These are phyloP conservation scores for Aporrectodea caliginosa DNA, from an alignment of 1,140 invertebrate species.

Conservation along the genomic window DNA sequence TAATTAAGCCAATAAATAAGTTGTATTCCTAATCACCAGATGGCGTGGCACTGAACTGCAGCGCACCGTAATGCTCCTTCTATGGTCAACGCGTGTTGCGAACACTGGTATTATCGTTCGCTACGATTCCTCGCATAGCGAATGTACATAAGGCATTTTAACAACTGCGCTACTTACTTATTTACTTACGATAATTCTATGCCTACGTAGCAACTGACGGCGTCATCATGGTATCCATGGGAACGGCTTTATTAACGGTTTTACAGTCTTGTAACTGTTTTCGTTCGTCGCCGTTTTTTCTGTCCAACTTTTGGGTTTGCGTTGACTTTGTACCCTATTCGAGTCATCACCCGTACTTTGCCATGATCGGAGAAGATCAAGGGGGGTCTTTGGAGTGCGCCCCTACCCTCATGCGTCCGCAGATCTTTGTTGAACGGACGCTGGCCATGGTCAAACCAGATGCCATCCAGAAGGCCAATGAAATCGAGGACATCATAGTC, in stretches of 20 bases:
- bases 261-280: background rate
- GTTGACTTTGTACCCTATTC: background rate
- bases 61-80: too few species aligned
- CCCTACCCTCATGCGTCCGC: background rate
- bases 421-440: constrained; percentile 57
- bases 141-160: background rate
- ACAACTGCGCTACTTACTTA: background rate
- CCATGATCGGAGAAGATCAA: background rate
- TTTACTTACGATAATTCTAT: too few species aligned
- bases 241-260: background rate
- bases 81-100: too few species aligned
- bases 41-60: background rate
- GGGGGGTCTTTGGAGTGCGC: background rate
- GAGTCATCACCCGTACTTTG: background rate
- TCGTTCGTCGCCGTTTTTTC: background rate
- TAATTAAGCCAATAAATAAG: too few species aligned
- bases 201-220: background rate
- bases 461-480: constrained; percentile 64
- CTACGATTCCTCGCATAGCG: background rate
- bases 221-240: background rate
- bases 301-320: background rate
- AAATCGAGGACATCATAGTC: constrained; percentile 68
- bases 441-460: constrained; percentile 77
- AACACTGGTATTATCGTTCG: background rate
- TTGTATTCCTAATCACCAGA: too few species aligned